Conservation (phyloP, 2,113 vertebrate genomes). For the Anhinga rufa region DNA sequence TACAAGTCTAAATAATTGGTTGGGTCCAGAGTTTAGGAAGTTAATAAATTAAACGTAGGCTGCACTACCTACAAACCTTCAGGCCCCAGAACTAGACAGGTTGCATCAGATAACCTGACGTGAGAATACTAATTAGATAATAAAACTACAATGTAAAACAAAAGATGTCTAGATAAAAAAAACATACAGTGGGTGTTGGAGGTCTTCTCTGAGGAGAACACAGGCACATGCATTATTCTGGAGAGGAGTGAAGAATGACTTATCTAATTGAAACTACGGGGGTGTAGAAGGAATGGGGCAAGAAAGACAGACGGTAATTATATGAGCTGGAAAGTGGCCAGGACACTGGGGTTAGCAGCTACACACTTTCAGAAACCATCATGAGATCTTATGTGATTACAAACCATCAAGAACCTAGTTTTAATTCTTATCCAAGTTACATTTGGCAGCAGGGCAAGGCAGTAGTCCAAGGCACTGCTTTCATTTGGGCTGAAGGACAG, state of each 20-base stretch:
- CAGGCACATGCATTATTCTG: background rate
- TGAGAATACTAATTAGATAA: background rate
- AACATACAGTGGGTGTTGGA: background rate
- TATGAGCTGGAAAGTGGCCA: slow-evolving; percentile 11
- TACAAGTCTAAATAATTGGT: background rate
- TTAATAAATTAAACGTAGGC: background rate
- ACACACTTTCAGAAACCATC: background rate
- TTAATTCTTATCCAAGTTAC: background rate
- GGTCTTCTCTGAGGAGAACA: background rate
- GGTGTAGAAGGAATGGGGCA: background rate
- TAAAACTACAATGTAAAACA: background rate
- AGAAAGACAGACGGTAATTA: slow-evolving; percentile 29
- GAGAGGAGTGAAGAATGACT: background rate
- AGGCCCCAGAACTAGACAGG: background rate
- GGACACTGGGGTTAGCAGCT: slow-evolving; percentile 8
- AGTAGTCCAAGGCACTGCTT: background rate
- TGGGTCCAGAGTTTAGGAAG: background rate
- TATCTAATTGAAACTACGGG: slow-evolving; percentile 17
- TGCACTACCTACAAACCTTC: background rate
- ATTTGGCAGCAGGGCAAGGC: background rate
- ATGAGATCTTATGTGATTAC: background rate
- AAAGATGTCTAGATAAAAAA: background rate
- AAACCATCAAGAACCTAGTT: background rate
- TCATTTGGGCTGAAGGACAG: background rate
- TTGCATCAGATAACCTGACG: background rate